phyloP scores from a whole-genome alignment of 2,113 vertebrate species.

The Donacobius atricapilla region DNA sequence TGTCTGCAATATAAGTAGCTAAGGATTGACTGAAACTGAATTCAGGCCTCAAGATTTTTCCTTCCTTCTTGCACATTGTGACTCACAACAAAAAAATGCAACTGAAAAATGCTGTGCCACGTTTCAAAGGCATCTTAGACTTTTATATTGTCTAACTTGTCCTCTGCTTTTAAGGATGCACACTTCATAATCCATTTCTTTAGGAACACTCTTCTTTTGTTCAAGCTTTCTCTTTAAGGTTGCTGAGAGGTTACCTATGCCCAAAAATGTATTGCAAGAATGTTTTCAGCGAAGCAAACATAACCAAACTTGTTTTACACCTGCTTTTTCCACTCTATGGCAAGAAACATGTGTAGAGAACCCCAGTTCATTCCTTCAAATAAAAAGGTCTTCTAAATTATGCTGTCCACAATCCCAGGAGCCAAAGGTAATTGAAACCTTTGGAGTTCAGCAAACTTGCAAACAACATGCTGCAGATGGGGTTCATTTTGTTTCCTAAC shows the following conservation, averaged over 20 bases:
- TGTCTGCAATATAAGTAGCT: neutral
- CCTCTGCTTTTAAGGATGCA: neutral
- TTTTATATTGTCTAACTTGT: neutral
- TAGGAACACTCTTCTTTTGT: neutral
- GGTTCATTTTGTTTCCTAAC: slow-evolving; percentile 36
- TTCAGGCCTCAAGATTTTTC: neutral
- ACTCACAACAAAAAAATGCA: neutral
- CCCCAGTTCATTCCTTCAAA: neutral
- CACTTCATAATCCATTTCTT: neutral
- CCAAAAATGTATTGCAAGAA: slow-evolving; percentile 6
- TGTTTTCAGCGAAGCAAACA: slow-evolving; percentile 3
- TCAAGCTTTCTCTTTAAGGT: neutral
- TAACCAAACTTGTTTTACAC: slow-evolving; percentile 59
- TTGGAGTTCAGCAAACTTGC: slow-evolving; percentile 45
- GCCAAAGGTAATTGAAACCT: slow-evolving; percentile 59
- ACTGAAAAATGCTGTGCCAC: neutral
- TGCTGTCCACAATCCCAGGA: slow-evolving; percentile 14
- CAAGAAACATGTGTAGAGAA: slow-evolving; percentile 10
- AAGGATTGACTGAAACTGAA: neutral
- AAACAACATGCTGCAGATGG: slow-evolving; percentile 56
- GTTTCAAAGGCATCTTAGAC: neutral
- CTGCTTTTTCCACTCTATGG: slow-evolving; percentile 4
- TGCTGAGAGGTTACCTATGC: neutral
- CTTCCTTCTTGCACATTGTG: neutral
- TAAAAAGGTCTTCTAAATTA: slow-evolving; percentile 68